Conservation (phyloP, 2,888 invertebrate genomes). For the Erannis defoliaria region DNA sequence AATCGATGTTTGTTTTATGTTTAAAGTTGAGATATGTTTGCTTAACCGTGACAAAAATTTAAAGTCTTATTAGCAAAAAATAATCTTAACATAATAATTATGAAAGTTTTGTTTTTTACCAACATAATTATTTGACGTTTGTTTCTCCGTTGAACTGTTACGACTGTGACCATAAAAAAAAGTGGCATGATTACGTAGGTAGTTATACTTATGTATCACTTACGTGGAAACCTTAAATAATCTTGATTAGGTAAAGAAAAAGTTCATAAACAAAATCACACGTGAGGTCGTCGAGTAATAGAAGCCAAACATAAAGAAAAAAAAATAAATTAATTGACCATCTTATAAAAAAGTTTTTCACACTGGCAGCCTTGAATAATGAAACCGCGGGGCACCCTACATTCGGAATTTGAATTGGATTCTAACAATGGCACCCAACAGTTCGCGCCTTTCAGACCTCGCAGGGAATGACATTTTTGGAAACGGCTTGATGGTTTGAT, state of each 20-base stretch:
- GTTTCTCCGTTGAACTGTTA: too few species aligned
- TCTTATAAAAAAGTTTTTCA: conserved; percentile 70
- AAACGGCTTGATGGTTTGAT: conserved; percentile 47
- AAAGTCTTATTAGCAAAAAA: too few species aligned
- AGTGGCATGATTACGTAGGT: too few species aligned
- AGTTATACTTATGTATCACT: too few species aligned
- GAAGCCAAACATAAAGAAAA: conserved; percentile 61
- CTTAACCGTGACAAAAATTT: too few species aligned
- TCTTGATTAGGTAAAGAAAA: background rate
- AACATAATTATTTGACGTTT: too few species aligned
- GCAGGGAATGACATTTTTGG: conserved; percentile 75
- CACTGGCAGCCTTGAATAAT: conserved; percentile 80
- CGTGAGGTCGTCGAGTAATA: conserved; percentile 15
- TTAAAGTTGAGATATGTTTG: background rate
- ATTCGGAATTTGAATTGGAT: conserved; percentile 78
- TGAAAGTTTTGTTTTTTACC: too few species aligned
- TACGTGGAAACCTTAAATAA: too few species aligned
- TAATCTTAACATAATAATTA: too few species aligned
- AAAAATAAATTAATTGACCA: conserved; percentile 62
- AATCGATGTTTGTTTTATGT: conserved; percentile 9
- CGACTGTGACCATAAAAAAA: too few species aligned
- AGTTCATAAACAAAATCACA: conserved; percentile 35
- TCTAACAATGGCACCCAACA: conserved; percentile 77
- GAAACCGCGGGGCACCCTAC: conserved; percentile 76
- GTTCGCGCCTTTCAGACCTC: conserved; percentile 74